Base-by-base conservation (phyloP, 2,888 invertebrate species). In the Noctua janthina region DNA sequence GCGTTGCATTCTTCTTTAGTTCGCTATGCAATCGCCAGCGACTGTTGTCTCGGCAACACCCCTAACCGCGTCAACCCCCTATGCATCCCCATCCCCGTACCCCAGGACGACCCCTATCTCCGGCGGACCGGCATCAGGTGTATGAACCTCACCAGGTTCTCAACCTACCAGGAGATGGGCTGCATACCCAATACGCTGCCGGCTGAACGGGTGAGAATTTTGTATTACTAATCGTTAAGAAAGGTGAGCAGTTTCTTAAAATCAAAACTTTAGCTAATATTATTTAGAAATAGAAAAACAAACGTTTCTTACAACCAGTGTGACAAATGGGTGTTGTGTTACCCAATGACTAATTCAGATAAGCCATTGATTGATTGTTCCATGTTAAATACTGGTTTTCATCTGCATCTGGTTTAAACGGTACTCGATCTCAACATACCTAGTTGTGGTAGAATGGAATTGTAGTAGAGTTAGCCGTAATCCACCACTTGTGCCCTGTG, bases 121-220 rank as follows among this genome's bases (percentile, higher is more conserved):
- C 91, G 93, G 7, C 78, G 88, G 1, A 90, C 91, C 13, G 89
- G 88, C 46, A 89, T 94, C 17, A 86, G 93, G 1, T 93, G 94
- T 72, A 80, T 93, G 86, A 94, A 94, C 82, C 91, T 93, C 66
- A 93, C 94, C 49, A 87, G 93, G 54, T 91, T 92, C 17, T 89
- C 91, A 39, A 93, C 93, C 0, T 94, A 89, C 56, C 94, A 94
- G 79, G 88, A 91, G 20, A 82, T 89, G 35, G 92, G 92, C 4
- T 94, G 94, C 76, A 83, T 91, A 6, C 91, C 93, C 0, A 82
- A 78, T 0, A 84, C 88, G 0, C 56, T 93, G 20, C 93, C 93
- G 0, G 91, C 91, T 39, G 93, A 93, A 73, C 85, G 93, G 76
- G 93, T 93, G 64, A 88, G 86, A 49, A 20, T 17, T 17, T 72